Evolutionary conservation across 1,140 invertebrate genomes (phyloP), one percentile per base, ranked within the genome.

Genomic region (Aplysia californica): DNA sequence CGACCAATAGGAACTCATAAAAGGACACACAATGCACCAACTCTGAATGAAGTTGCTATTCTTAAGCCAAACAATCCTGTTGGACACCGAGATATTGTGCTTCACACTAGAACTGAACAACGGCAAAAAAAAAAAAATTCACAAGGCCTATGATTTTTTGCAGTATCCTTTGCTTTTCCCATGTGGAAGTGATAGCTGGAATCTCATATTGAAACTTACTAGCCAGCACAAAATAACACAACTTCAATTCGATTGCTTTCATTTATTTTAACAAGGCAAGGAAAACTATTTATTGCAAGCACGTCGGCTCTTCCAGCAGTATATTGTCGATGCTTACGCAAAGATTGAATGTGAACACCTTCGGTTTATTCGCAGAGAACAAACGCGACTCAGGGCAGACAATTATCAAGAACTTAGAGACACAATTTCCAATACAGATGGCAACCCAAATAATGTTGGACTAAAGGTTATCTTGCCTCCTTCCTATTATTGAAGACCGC

Each of bases 401-500:
- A 67, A 75, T 21, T 85, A 86, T 64, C 79, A 80, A 44, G 74
- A 83, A 66, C 70, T 84, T 15, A 59, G 61, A 41, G 83, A 84
- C 79, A 71, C 81, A 18, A 21, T 70, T 61, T 50, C 78, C 2
- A 55, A 59, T 29, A 26, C 82, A 72, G 64, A 26, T 58, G 74
- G 39, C 29, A 59, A 80, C 69, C 35, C 64, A 23, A 6, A n/a
- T n/a, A 76, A 70, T 68, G 38, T 90, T 38, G 88, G 89, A 35
- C 71, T 82, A 79, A 75, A 83, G 70, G 77, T 88, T 0, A 90
- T 91, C 77, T 79, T 92, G 10, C 90, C 91, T n/a, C 88, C 81
- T 5, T 75, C 83, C 3, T 91, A 85, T 79, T 80, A 74, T 20
- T 87, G 88, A 4, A 83, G 89, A 71, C 89, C 89, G 65, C 78